Evolutionary conservation across 2,888 invertebrate genomes (phyloP).

Genomic region (Apotomis turbidana): DNA sequence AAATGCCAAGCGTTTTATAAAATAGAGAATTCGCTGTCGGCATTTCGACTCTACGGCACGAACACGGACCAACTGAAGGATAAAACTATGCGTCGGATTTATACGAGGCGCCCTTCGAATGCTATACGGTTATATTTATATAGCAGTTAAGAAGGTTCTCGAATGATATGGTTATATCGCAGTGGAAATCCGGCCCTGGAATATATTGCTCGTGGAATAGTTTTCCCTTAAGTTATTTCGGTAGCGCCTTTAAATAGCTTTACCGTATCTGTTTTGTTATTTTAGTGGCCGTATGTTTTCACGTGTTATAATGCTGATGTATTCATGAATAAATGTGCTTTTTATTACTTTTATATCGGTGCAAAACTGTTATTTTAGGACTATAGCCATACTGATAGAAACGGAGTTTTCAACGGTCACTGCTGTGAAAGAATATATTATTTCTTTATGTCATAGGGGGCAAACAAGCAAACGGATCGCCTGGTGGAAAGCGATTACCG

Average conservation of each 20-base stretch:
- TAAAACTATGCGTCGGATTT: constrained; percentile 41
- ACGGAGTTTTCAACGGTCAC: background rate
- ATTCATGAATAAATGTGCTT: constrained; percentile 10
- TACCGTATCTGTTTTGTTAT: constrained; percentile 37
- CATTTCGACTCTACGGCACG: background rate
- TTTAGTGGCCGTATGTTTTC: constrained; percentile 27
- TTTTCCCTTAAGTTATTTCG: constrained; percentile 40
- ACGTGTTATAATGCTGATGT: constrained; percentile 12
- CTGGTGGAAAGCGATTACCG: no score
- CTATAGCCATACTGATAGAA: background rate
- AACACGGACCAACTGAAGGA: constrained; percentile 32
- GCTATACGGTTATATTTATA: constrained; percentile 38
- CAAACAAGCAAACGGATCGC: no score
- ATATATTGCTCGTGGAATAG: constrained; percentile 38
- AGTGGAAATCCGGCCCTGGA: constrained; percentile 37
- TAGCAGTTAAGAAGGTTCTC: constrained; percentile 41
- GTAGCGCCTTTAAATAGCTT: constrained; percentile 36
- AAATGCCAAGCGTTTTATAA: background rate
- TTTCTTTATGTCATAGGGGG: no score
- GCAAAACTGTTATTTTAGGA: constrained; percentile 13
- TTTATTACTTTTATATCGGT: constrained; percentile 6
- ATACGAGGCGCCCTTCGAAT: constrained; percentile 39
- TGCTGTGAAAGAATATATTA: no score
- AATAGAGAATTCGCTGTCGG: constrained; percentile 9
- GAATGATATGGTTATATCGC: constrained; percentile 40